These are phyloP conservation scores for Parambassis ranga DNA, from an alignment of 2,797 vertebrate species.

Conservation along the genomic window DNA sequence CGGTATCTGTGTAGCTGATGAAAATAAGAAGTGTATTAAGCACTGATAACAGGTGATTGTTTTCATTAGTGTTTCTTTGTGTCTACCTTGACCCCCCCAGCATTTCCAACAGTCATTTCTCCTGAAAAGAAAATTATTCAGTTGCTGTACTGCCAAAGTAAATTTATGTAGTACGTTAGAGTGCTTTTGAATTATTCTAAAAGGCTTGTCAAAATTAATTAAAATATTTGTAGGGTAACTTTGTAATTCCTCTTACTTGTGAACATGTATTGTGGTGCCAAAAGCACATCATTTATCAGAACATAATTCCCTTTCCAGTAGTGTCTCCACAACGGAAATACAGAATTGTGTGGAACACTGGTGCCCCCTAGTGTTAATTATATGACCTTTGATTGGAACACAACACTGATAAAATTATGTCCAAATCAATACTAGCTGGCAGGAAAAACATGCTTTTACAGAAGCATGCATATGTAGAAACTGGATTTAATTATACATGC, in stretches of 20 bases:
- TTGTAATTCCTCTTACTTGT: constrained; percentile 54
- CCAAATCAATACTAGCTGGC: constrained; percentile 48
- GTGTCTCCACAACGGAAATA: constrained; percentile 25
- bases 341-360: constrained; percentile 75
- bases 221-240: constrained; percentile 69
- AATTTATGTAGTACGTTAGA: constrained; percentile 41
- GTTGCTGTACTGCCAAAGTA: constrained; percentile 44
- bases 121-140: constrained; percentile 52
- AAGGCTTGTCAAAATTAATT: constrained; percentile 68
- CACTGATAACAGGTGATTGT: constrained; percentile 51
- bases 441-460: constrained; percentile 18
- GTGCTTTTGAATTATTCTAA: constrained; percentile 57
- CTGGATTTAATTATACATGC: not conserved
- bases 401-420: constrained; percentile 46
- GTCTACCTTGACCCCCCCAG: constrained; percentile 57
- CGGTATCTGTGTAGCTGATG: constrained; percentile 29
- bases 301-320: constrained; percentile 43
- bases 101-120: constrained; percentile 38
- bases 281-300: constrained; percentile 58
- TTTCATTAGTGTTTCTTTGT: constrained; percentile 63
- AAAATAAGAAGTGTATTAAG: constrained; percentile 37
- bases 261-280: constrained; percentile 52
- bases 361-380: constrained; percentile 83
- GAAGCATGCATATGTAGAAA: not conserved
- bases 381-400: constrained; percentile 50